These are phyloP conservation scores for Tenebrio molitor DNA, from an alignment of 1,140 invertebrate species.

Conservation along the genomic window DNA sequence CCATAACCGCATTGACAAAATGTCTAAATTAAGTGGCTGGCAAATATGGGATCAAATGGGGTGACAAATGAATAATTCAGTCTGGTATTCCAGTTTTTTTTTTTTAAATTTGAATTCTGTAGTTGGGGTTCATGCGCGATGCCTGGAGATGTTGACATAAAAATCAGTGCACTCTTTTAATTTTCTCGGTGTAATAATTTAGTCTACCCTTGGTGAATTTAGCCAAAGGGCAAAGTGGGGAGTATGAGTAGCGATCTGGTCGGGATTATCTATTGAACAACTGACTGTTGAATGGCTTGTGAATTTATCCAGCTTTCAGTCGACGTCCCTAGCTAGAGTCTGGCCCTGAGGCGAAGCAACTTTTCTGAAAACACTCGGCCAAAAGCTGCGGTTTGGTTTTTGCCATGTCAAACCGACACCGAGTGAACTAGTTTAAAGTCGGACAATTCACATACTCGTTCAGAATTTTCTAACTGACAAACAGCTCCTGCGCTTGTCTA, in stretches of 20 bases:
- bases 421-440: no score
- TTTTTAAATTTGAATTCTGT: slow-evolving; percentile 3
- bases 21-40: slow-evolving; percentile 41
- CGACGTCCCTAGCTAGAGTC: slow-evolving; percentile 3
- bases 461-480: no score
- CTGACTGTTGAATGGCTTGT: slow-evolving; percentile 49
- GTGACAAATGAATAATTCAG: not conserved
- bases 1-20: slow-evolving; percentile 56
- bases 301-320: slow-evolving; percentile 34
- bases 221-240: slow-evolving; percentile 40
- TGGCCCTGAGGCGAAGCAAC: slow-evolving; percentile 39
- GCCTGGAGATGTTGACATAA: slow-evolving; percentile 49
- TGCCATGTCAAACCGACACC: slow-evolving; percentile 39
- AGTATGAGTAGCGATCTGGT: slow-evolving; percentile 47
- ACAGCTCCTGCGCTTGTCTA: no score
- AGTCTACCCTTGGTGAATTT: slow-evolving; percentile 34
- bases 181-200: slow-evolving; percentile 26
- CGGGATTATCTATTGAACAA: slow-evolving; percentile 50
- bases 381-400: slow-evolving; percentile 42
- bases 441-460: no score
- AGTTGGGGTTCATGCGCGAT: no score
- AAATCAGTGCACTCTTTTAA: slow-evolving; percentile 50
- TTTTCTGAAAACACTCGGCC: slow-evolving; percentile 24
- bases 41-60: not conserved
- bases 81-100: not conserved